phyloP scores from a whole-genome alignment of 2,113 vertebrate species.

The Grallaria varia region DNA sequence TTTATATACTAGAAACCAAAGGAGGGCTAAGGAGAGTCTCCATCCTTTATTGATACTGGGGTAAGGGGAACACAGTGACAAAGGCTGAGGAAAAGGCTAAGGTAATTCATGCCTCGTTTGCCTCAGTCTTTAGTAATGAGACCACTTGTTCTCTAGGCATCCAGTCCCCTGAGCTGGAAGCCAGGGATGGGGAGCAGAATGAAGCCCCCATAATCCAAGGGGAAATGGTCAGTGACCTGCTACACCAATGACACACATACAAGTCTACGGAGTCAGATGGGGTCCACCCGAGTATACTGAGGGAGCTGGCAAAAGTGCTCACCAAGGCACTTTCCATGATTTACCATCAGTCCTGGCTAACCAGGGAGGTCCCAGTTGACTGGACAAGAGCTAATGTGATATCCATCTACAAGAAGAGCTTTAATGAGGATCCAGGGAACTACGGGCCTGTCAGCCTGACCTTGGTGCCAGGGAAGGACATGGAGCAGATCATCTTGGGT shows the following conservation, averaged over 20 bases:
- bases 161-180: not conserved
- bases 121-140: rapidly evolving
- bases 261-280: not conserved
- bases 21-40: not conserved
- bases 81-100: not conserved
- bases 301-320: not conserved
- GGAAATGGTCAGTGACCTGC: too few relatives aligned
- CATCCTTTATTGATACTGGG: not conserved
- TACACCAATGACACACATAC: not conserved
- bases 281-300: not conserved
- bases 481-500: not conserved
- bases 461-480: not conserved
- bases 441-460: not conserved
- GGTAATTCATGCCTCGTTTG: not conserved
- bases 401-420: not conserved
- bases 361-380: not conserved
- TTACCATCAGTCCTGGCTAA: not conserved
- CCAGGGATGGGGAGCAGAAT: not conserved
- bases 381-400: not conserved
- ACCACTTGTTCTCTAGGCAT: not conserved
- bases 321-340: not conserved
- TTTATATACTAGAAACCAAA: not conserved
- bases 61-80: not conserved
- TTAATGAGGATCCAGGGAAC: not conserved
- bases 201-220: rapidly evolving